Percentiles rank a stretch among this genome's conserved stretches.
These are phyloP conservation scores for Drosophila mimetica DNA, from an alignment of 2,888 invertebrate genomes.

Conservation along the genomic window DNA sequence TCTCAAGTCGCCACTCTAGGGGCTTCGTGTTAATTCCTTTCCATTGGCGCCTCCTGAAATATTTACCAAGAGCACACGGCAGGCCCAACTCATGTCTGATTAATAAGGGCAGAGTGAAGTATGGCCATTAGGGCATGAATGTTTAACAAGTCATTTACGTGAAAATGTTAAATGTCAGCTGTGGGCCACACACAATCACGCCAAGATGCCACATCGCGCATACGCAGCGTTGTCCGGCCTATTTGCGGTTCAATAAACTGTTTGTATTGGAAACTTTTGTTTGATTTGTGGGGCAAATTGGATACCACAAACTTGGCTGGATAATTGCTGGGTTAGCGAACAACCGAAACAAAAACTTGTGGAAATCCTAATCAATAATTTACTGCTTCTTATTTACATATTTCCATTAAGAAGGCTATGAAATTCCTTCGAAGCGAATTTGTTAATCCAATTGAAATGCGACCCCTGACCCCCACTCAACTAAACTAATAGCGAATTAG, in stretches of 20 bases:
- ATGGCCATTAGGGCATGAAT: slow-evolving; percentile 56
- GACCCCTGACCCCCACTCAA: slow-evolving; percentile 8
- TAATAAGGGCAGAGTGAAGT: slow-evolving; percentile 48
- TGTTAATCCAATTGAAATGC: slow-evolving; percentile 47
- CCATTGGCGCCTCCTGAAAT: slow-evolving; percentile 48
- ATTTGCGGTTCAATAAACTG: slow-evolving; percentile 36
- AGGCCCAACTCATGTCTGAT: slow-evolving; percentile 43
- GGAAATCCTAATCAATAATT: slow-evolving; percentile 45
- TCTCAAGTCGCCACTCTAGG: slow-evolving; percentile 7
- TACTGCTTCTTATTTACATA: slow-evolving; percentile 21
- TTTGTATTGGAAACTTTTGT: slow-evolving; percentile 26
- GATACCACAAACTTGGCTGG: slow-evolving; percentile 12
- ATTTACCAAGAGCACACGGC: slow-evolving; percentile 57
- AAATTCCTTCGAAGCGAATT: slow-evolving; percentile 45
- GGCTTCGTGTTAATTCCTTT: slow-evolving; percentile 29
- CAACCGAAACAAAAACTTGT: slow-evolving; percentile 20
- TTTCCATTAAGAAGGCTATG: slow-evolving; percentile 26
- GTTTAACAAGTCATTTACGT: slow-evolving; percentile 52
- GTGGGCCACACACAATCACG: slow-evolving; percentile 6
- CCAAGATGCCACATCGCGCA: slow-evolving; percentile 26
- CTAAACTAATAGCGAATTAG: slow-evolving; percentile 40
- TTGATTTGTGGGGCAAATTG: neutral
- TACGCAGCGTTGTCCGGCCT: slow-evolving; percentile 27
- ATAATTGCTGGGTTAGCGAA: slow-evolving; percentile 20
- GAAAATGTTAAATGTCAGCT: slow-evolving; percentile 63